A percentile compares a stretch with the other conserved stretches of the same genome.
Conservation (phyloP, 1,140 invertebrate genomes). For the Chrysomallon squamiferum region DNA sequence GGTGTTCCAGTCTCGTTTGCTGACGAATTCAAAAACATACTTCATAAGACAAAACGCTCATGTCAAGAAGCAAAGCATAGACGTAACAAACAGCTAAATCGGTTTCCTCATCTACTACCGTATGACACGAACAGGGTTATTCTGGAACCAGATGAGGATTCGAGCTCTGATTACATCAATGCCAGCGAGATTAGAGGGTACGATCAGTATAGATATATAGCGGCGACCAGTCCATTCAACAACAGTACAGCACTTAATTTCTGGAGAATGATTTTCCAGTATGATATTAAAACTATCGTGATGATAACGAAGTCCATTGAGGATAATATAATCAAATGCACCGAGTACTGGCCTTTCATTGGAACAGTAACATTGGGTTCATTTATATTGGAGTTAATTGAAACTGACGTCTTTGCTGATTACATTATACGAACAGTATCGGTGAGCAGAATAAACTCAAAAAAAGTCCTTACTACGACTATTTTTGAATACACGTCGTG, state of each 20-base stretch:
- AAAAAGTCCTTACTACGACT: constrained; percentile 25
- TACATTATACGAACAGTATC: constrained; percentile 45
- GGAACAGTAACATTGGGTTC: constrained; percentile 29
- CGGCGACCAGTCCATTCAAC: constrained; percentile 60
- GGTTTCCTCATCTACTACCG: constrained; percentile 56
- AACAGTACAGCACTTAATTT: constrained; percentile 57
- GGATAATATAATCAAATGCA: constrained; percentile 60
- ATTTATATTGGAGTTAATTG: constrained; percentile 42
- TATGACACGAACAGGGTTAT: constrained; percentile 58
- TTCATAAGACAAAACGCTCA: constrained; percentile 19
- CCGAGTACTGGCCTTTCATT: constrained; percentile 61
- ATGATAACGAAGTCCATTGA: constrained; percentile 58
- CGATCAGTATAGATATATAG: constrained; percentile 51
- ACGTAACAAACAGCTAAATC: constrained; percentile 46
- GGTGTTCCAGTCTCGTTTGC: constrained; percentile 40
- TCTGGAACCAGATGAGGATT: constrained; percentile 31
- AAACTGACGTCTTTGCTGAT: constrained; percentile 44
- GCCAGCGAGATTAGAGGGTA: constrained; percentile 71
- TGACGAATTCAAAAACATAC: constrained; percentile 56
- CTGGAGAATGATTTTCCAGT: constrained; percentile 58
- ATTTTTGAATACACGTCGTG: constrained; percentile 95
- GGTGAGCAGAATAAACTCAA: constrained; percentile 7
- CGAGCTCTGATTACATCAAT: constrained; percentile 90
- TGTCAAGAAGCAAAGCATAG: constrained; percentile 29
- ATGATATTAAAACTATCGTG: constrained; percentile 48